phyloP scores from a whole-genome alignment of 2,888 invertebrate species.

The Andrena fulva region DNA sequence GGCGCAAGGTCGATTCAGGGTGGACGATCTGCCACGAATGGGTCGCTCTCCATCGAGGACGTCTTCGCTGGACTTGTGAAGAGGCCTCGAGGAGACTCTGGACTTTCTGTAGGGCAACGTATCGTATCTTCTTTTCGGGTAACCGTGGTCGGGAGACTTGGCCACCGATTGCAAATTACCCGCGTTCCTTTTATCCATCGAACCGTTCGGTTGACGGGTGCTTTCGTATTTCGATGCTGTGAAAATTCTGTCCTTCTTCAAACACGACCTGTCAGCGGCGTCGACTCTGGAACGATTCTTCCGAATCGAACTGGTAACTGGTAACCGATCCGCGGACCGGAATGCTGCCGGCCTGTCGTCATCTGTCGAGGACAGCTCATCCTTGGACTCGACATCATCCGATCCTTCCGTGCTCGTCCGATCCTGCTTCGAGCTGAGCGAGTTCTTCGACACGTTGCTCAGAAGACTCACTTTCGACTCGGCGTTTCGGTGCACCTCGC shows the following conservation, averaged over 20 bases:
- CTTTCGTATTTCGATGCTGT: slow-evolving; percentile 19
- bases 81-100: slow-evolving; percentile 64
- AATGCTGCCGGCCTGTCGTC: slow-evolving; percentile 53
- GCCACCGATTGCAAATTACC: background rate
- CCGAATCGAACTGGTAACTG: slow-evolving; percentile 71
- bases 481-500: slow-evolving; percentile 35
- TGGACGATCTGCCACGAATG: slow-evolving; percentile 43
- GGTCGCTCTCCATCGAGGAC: slow-evolving; percentile 76
- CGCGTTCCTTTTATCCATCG: background rate
- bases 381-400: slow-evolving; percentile 56
- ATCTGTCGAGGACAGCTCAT: slow-evolving; percentile 68
- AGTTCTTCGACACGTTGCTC: slow-evolving; percentile 1
- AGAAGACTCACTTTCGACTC: background rate
- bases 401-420: slow-evolving; percentile 36
- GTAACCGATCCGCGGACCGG: slow-evolving; percentile 50
- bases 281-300: slow-evolving; percentile 71
- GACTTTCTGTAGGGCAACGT: slow-evolving; percentile 76
- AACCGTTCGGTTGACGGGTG: slow-evolving; percentile 8
- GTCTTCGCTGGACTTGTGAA: slow-evolving; percentile 79
- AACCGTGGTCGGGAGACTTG: background rate
- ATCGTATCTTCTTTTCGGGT: slow-evolving; percentile 71
- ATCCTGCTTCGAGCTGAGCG: slow-evolving; percentile 18
- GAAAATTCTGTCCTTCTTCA: slow-evolving; percentile 23
- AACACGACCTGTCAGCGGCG: slow-evolving; percentile 33
- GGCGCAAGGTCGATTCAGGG: slow-evolving; percentile 69